These are phyloP conservation scores for Lithophane ornitopus DNA, from an alignment of 2,888 invertebrate genomes.

Conservation along the genomic window DNA sequence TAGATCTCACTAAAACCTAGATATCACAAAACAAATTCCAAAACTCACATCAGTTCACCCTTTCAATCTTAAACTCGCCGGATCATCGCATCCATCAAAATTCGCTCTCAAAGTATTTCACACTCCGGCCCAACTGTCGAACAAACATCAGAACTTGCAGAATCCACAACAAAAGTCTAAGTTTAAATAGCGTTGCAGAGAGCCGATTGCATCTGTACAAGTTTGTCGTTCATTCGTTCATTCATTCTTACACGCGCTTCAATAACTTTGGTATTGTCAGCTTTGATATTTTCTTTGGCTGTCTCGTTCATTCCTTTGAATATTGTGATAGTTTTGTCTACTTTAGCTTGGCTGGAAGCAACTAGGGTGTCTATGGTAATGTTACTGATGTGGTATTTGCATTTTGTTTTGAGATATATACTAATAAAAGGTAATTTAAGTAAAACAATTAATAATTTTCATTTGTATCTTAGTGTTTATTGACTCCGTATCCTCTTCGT, in stretches of 20 bases:
- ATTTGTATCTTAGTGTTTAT: neutral
- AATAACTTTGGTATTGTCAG: conserved; percentile 57
- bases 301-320: conserved; percentile 30
- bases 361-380: neutral
- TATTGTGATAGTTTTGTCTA: conserved; percentile 20
- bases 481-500: too few species aligned
- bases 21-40: conserved; percentile 32
- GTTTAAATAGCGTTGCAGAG: conserved; percentile 64
- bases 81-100: conserved; percentile 54
- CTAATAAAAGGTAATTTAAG: too few species aligned
- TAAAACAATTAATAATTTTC: neutral
- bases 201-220: conserved; percentile 61
- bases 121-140: conserved; percentile 45
- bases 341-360: neutral
- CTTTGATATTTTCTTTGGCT: conserved; percentile 54
- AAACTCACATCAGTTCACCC: conserved; percentile 37
- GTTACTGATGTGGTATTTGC: neutral
- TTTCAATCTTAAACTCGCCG: conserved; percentile 52
- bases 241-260: conserved; percentile 59
- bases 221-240: conserved; percentile 58
- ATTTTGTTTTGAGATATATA: neutral
- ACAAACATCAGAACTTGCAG: conserved; percentile 48
- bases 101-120: conserved; percentile 41
- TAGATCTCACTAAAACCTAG: neutral
- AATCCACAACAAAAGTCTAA: conserved; percentile 58